These are phyloP conservation scores for Dromiciops gliroides DNA, from an alignment of 2,113 vertebrate species.

Conservation along the genomic window DNA sequence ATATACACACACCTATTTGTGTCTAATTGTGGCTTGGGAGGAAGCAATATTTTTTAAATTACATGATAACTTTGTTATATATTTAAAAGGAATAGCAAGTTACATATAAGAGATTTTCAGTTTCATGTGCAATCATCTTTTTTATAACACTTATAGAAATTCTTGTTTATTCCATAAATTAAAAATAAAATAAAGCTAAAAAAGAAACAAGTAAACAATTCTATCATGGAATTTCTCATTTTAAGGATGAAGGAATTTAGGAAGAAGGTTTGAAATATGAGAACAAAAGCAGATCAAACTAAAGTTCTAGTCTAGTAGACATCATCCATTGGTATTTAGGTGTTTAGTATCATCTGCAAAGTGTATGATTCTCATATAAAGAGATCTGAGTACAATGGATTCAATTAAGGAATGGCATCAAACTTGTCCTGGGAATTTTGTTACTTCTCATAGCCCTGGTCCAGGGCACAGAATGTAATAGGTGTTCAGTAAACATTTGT, in stretches of 20 bases:
- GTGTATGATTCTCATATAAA: neutral
- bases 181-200: neutral
- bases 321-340: neutral
- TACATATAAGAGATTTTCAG: neutral
- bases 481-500: neutral
- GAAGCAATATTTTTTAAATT: no score
- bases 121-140: neutral
- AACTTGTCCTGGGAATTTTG: slow-evolving; percentile 8
- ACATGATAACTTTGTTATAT: neutral
- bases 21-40: neutral
- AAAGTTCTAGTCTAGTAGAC: neutral
- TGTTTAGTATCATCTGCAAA: neutral
- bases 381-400: neutral
- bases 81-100: neutral
- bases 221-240: rapidly evolving
- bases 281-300: neutral
- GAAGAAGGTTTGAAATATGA: neutral
- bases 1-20: neutral
- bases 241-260: neutral
- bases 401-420: neutral
- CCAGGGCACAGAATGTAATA: neutral
- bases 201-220: neutral
- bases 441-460: neutral
- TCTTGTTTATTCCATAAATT: neutral
- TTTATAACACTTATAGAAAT: neutral